A percentile compares a stretch with the other conserved stretches of the same genome.
phyloP scores from a whole-genome alignment of 2,888 invertebrate species.

The Epiblema foenella region DNA sequence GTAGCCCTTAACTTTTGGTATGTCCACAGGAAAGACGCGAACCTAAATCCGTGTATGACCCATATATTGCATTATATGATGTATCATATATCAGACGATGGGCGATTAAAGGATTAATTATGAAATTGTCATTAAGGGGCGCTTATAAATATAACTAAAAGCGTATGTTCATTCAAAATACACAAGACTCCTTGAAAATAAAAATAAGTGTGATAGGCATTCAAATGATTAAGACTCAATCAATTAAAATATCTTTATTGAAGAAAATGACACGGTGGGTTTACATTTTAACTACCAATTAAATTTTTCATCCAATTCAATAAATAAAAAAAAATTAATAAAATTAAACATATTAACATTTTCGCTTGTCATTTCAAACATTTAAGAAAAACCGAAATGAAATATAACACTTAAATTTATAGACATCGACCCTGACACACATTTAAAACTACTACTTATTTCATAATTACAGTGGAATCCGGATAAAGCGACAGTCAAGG shows the following conservation, averaged over 20 bases:
- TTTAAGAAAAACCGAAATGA: not conserved
- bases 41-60: no score
- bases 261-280: conserved; percentile 38
- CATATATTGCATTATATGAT: no score
- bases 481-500: no score
- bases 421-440: conserved; percentile 31
- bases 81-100: no score
- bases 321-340: conserved; percentile 21
- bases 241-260: conserved; percentile 33
- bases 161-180: conserved; percentile 17
- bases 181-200: conserved; percentile 29
- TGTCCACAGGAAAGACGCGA: no score
- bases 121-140: no score
- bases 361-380: not conserved
- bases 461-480: not conserved
- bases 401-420: not conserved
- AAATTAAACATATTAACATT: conserved; percentile 3
- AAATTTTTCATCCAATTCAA: conserved; percentile 2
- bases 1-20: no score
- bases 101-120: no score
- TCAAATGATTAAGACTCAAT: conserved; percentile 11
- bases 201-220: not conserved
- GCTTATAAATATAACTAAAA: not conserved
- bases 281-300: conserved; percentile 24
- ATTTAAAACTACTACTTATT: conserved; percentile 13